These are phyloP conservation scores for Tachystola acroxantha DNA, from an alignment of 2,888 invertebrate species.

Conservation along the genomic window DNA sequence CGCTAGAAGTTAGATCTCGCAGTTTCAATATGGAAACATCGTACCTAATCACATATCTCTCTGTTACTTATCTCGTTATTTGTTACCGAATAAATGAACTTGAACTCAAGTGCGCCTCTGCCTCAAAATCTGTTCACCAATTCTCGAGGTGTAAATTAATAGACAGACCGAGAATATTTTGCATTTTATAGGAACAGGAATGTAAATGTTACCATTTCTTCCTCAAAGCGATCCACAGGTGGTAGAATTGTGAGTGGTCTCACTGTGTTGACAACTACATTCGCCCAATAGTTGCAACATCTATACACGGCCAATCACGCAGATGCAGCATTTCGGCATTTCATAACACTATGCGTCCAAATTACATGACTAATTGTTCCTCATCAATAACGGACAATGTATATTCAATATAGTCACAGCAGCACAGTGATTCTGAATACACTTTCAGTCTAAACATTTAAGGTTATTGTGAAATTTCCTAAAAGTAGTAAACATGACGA, in stretches of 20 bases:
- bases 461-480: constrained; percentile 1
- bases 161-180: too few species aligned
- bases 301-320: constrained; percentile 28
- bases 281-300: constrained; percentile 30
- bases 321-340: constrained; percentile 31
- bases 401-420: background rate
- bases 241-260: constrained; percentile 26
- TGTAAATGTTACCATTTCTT: constrained; percentile 31
- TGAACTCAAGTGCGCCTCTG: too few species aligned
- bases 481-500: constrained; percentile 8
- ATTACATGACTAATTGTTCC: constrained; percentile 2
- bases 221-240: constrained; percentile 29
- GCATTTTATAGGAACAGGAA: too few species aligned
- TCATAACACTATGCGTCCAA: constrained; percentile 10
- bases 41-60: too few species aligned
- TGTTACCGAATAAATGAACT: too few species aligned
- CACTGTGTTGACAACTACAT: constrained; percentile 26
- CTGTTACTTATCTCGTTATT: too few species aligned
- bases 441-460: background rate
- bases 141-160: too few species aligned
- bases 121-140: too few species aligned
- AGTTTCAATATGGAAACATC: too few species aligned
- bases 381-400: constrained; percentile 16
- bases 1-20: too few species aligned
- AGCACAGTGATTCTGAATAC: background rate